Base-by-base conservation (phyloP, 2,113 vertebrate species). In the Oncorhynchus nerka region DNA sequence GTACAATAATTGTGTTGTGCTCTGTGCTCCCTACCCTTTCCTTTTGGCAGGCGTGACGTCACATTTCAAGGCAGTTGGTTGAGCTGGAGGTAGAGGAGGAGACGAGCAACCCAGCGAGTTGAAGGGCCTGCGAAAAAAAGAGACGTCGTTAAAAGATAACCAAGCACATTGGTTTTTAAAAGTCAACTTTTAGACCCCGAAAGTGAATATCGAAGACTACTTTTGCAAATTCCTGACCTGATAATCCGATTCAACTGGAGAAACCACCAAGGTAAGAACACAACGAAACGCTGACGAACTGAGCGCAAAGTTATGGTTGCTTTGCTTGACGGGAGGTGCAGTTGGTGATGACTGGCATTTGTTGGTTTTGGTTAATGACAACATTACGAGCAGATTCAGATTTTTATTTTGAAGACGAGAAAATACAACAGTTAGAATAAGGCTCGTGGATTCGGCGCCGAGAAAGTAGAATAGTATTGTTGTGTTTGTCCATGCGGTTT, bases 261-360 rank as follows among this genome's bases (percentile, higher is more conserved):
- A 30, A 68, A 68, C 67, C 19, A 19, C 32, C 32, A 39, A 68
- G 67, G 67, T 68, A 68, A 45, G 67, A 30, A 16, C 16, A 30
- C 65, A 67, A 34, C 67, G 5, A 39, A 32, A 19, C 30, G 16
- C 67, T 39, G 32, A 39, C 30, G 5, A 68, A 68, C 67, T 68
- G 67, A 68, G 30, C 3, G 30, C 67, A 68, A 68, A 68, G 59
- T 62, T 62, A 22, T 68, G 30, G 67, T 32, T 7, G 16, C 67
- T 67, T 67, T 67, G 26, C 32, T 12, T 68, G n/a, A 39, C 67
- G 67, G 67, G 67, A 68, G 65, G 65, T 68, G 7, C 67, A 68
- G 67, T 39, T 34, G 67, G 19, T 39, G 67, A 68, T 68, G 67
- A 68, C 67, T 32, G 67, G 67, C 9, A 24, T 62, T 62, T 13